Evolutionary conservation across 1,140 invertebrate species (phyloP), one percentile per base, ranked within the genome.

Genomic region (Idris sp.): DNA sequence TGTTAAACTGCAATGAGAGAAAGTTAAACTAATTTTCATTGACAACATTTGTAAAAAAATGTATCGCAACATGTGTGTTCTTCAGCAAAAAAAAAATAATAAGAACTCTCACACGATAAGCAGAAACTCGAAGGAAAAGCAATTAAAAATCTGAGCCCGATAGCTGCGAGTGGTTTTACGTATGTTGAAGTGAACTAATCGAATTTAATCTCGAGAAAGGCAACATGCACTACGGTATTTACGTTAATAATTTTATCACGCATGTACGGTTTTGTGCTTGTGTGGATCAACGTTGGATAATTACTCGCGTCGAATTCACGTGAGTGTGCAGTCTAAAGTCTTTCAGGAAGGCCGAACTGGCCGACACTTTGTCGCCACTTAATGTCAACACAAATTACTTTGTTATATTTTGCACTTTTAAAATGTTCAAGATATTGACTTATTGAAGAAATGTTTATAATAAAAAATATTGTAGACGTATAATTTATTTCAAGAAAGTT

Each of bases 201-300:
- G 81, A 84, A 83, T 76, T 62, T 76, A 61, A 85, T 84, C 79
- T 84, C 69, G 40, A 69, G 36, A 58, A 72, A 72, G 68, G 71
- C 51, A 75, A 74, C 78, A 79, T 81, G 77, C 80, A 83, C 75
- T 61, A 64, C 58, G 80, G 79, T 83, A 84, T 85, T 85, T 85
- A 81, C 82, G 73, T 81, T 83, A 80, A 82, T 83, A 84, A 85
- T 85, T 83, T 84, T 83, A 82, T 83, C 81, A 83, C 76, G 78
- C 78, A 79, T 79, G 61, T 76, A 76, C 65, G 36, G 19, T 43
- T 15, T 53, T 41, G 65, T 30, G 36, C 30, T 9, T 72, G 68
- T 74, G 51, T 71, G 51, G 15, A 48, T 65, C 7, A 59, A 30
- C 67, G 56, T 26, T 58, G 64, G 74, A 80, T 82, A 81, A 80